A percentile compares a stretch with the other conserved stretches of the same genome.
phyloP scores from a whole-genome alignment of 2,888 invertebrate genomes.

The Phasia obesa region DNA sequence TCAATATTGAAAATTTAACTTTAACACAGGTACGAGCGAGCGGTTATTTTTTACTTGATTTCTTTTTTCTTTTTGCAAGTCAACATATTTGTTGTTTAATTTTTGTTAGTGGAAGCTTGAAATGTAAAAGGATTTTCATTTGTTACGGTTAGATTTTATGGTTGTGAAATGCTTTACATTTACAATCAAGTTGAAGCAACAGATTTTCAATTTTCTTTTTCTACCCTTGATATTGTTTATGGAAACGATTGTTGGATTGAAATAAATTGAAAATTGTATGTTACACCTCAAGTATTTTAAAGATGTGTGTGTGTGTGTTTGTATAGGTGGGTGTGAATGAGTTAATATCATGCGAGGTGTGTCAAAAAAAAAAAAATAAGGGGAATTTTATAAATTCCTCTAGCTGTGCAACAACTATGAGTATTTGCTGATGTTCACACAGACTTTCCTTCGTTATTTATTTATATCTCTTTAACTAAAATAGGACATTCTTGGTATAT shows the following conservation, averaged over 20 bases:
- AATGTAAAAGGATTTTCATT: slow-evolving; percentile 34
- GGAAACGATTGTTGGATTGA: not conserved
- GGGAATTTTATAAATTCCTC: too few relatives aligned
- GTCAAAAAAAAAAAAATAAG: too few relatives aligned
- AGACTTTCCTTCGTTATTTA: too few relatives aligned
- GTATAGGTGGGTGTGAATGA: too few relatives aligned
- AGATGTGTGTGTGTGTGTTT: not conserved
- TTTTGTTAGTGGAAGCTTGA: slow-evolving; percentile 8
- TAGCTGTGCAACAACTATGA: too few relatives aligned
- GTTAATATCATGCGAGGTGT: too few relatives aligned
- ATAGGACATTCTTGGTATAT: too few relatives aligned
- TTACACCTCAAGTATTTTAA: not conserved
- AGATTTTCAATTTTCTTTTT: slow-evolving; percentile 23
- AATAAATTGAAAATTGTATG: slow-evolving; percentile 29
- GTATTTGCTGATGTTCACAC: too few relatives aligned
- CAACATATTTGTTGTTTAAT: not conserved
- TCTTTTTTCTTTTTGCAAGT: not conserved
- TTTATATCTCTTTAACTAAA: too few relatives aligned
- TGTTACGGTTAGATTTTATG: slow-evolving; percentile 23
- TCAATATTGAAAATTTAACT: not conserved
- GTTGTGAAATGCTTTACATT: slow-evolving; percentile 9
- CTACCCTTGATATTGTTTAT: too few relatives aligned
- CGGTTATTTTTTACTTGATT: not conserved
- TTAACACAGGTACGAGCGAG: not conserved
- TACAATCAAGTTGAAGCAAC: slow-evolving; percentile 16